Conservation (phyloP, 2,113 vertebrate genomes). For the Chaetops frenatus region DNA sequence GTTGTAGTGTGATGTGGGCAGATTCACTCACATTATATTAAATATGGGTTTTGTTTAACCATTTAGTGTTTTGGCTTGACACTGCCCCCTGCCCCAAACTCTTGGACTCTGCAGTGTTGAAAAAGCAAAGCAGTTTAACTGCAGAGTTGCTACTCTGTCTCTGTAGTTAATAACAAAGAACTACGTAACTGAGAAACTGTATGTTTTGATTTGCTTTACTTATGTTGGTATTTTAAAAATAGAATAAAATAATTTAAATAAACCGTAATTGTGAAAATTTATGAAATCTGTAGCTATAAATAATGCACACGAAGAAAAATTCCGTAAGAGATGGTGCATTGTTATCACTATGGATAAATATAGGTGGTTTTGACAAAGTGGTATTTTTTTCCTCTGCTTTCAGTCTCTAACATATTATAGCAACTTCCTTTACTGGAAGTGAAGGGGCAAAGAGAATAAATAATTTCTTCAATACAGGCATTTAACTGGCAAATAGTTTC, state of each 20-base stretch:
- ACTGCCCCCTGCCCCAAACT: neutral
- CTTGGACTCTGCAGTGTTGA: neutral
- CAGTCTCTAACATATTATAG: neutral
- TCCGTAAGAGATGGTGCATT: accelerated
- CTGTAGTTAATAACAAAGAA: neutral
- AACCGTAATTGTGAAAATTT: neutral
- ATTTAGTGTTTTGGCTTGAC: neutral
- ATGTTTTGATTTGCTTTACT: neutral
- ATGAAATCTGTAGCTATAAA: neutral
- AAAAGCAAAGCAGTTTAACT: neutral
- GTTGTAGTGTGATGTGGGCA: neutral
- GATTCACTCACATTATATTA: neutral
- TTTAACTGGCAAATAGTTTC: neutral
- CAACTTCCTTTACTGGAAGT: neutral
- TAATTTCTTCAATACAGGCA: neutral
- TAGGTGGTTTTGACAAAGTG: neutral
- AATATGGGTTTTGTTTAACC: neutral
- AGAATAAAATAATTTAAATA: neutral
- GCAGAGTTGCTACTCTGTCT: neutral
- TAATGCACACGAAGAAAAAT: neutral
- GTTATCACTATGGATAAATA: neutral
- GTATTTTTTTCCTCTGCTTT: neutral
- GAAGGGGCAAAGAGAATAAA: neutral
- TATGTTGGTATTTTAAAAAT: neutral
- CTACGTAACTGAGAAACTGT: neutral